phyloP scores from a whole-genome alignment of 2,888 invertebrate species.

The Drosophila affinis region DNA sequence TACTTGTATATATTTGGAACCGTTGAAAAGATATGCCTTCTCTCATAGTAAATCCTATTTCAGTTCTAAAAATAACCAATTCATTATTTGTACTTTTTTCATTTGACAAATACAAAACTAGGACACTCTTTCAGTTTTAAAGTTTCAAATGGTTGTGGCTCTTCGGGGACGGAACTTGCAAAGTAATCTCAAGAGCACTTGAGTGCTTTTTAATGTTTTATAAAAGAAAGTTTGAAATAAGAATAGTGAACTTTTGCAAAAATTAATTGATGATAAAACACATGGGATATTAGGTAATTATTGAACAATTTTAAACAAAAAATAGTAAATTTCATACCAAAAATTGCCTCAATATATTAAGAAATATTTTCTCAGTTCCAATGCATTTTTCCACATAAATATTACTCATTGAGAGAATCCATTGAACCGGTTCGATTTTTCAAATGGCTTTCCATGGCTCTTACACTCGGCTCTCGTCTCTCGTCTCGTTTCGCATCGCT shows the following conservation, averaged over 20 bases:
- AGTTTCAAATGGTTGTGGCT: background rate
- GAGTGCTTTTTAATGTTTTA: background rate
- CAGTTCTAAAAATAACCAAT: background rate
- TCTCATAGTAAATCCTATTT: too few relatives aligned
- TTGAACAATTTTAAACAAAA: too few relatives aligned
- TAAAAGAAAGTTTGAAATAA: background rate
- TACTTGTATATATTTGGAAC: too few relatives aligned
- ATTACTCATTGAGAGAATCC: background rate
- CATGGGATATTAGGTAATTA: background rate
- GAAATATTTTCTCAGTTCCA: background rate
- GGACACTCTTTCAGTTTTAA: background rate
- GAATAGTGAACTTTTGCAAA: background rate
- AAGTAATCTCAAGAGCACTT: background rate
- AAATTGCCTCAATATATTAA: too few relatives aligned
- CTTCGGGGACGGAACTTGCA: background rate
- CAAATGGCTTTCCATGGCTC: conserved; percentile 7
- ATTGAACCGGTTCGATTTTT: conserved; percentile 5
- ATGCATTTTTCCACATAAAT: background rate
- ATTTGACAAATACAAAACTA: background rate
- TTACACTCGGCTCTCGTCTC: conserved; percentile 23
- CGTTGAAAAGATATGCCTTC: too few relatives aligned
- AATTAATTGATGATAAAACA: background rate
- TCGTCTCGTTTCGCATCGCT: conserved; percentile 37
- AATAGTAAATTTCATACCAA: background rate
- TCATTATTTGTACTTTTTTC: background rate